Percentiles rank a stretch among this genome's conserved stretches.
These are phyloP conservation scores for Plebejus anna DNA, from an alignment of 2,888 invertebrate genomes.

Conservation along the genomic window DNA sequence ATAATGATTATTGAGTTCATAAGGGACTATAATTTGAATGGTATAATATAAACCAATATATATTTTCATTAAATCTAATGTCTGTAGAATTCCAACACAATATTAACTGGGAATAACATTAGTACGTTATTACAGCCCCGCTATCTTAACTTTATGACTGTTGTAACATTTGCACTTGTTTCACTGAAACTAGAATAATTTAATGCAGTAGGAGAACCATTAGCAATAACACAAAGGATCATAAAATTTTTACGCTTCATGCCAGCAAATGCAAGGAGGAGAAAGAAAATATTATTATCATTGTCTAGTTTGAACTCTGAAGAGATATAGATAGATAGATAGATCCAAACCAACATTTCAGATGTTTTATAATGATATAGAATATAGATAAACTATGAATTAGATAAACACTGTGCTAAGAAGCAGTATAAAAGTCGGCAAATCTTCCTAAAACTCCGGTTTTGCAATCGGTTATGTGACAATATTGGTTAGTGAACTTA, in stretches of 20 bases:
- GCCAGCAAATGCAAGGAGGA: neutral
- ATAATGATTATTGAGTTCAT: neutral
- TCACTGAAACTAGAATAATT: conserved; percentile 4
- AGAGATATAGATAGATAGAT: too few relatives aligned
- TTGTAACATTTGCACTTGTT: neutral
- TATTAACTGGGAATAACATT: neutral
- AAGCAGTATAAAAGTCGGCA: too few relatives aligned
- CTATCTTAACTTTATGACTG: neutral
- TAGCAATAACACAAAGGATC: conserved; percentile 11
- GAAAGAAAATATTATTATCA: neutral
- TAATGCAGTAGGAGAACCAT: neutral
- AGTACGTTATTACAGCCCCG: neutral
- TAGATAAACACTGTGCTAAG: too few relatives aligned
- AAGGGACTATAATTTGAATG: neutral
- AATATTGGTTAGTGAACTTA: too few relatives aligned
- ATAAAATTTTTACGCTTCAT: neutral
- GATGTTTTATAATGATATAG: neutral
- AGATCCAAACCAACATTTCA: neutral
- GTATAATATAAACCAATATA: neutral
- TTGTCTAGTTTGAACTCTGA: neutral
- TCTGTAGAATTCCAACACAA: neutral
- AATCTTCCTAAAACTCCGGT: too few relatives aligned
- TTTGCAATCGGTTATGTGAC: too few relatives aligned
- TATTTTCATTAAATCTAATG: neutral
- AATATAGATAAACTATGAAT: too few relatives aligned